phyloP scores from a whole-genome alignment of 1,140 invertebrate genomes.

The Ectropis grisescens region DNA sequence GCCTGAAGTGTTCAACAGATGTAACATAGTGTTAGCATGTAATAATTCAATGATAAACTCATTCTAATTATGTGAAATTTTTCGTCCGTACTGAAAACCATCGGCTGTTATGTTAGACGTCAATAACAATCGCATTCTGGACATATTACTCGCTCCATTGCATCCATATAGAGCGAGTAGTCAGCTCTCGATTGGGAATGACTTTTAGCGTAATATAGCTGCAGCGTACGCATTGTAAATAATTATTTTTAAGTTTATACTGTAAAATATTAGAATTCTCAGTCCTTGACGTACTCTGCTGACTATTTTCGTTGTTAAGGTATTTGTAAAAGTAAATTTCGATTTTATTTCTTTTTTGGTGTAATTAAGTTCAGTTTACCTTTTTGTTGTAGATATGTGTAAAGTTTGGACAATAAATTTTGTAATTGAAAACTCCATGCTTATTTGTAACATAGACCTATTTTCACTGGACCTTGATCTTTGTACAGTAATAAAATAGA shows the following conservation, averaged over 20 bases:
- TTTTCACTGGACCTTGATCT: neutral
- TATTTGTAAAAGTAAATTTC: no score
- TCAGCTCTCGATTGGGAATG: no score
- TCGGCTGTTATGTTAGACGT: no score
- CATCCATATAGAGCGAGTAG: no score
- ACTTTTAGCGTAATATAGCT: no score
- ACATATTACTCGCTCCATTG: no score
- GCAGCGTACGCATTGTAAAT: conserved; percentile 62
- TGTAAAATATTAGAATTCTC: conserved; percentile 25
- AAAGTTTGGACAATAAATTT: conserved; percentile 57
- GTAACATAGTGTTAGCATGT: conserved; percentile 15
- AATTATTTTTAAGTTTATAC: conserved; percentile 62
- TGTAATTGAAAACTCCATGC: conserved; percentile 30
- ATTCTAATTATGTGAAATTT: no score
- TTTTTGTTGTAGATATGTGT: conserved; percentile 52
- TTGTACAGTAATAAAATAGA: neutral
- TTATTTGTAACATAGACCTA: neutral
- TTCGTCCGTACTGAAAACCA: no score
- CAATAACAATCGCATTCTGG: no score
- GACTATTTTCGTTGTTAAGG: no score
- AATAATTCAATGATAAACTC: conserved; percentile 29
- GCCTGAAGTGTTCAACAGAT: conserved; percentile 49
- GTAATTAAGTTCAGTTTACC: no score
- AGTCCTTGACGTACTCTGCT: conserved; percentile 17
- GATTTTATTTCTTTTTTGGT: no score